Evolutionary conservation across 2,113 vertebrate species (phyloP), one percentile per base, ranked within the genome.

Genomic region (Halcyon malimbica): DNA sequence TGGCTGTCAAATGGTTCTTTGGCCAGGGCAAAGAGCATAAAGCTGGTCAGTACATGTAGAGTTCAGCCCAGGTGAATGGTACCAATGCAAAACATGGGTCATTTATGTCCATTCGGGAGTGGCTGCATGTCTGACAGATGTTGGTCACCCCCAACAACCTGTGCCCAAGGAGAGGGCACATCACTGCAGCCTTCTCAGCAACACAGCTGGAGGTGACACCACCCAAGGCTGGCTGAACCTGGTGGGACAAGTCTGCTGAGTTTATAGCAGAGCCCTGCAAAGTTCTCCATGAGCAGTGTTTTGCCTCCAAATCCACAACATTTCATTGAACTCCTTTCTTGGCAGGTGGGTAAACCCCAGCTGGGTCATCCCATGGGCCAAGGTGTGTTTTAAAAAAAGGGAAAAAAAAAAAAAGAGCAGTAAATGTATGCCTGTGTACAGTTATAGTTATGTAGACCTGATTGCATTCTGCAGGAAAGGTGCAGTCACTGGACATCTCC

Each of bases 1-100:
- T 1, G 0, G 7, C 57, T 28, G 14, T 35, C 24, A 8, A 33
- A 17, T 5, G 19, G 21, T 21, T n/a, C 35, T 78, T 74, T 64
- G 77, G 53, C 54, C 41, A 28, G 42, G 16, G 35, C 46, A 56
- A 28, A 70, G 62, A 82, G 67, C 0, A 2, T 15, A 25, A 50
- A 29, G 24, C 13, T 0, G 0, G 21, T 13, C 0, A 1, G 23
- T 23, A n/a, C 3, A 0, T 0, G 11, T 6, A 24, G 53, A 33
- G 18, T 59, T 94, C 0, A 0, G 23, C 23, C 21, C 48, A 48
- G 62, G 91, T 65, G 78, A 91, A 60, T 6, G 42, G 39, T 42
- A 79, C 2, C 65, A 16, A 10, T 7, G 42, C 25, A 70, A 56
- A 71, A 26, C 1, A 0, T 26, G 35, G 26, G 13, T 26, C 83